Evolutionary conservation across 2,888 invertebrate species (phyloP).

Genomic region (Colletes collaris): DNA sequence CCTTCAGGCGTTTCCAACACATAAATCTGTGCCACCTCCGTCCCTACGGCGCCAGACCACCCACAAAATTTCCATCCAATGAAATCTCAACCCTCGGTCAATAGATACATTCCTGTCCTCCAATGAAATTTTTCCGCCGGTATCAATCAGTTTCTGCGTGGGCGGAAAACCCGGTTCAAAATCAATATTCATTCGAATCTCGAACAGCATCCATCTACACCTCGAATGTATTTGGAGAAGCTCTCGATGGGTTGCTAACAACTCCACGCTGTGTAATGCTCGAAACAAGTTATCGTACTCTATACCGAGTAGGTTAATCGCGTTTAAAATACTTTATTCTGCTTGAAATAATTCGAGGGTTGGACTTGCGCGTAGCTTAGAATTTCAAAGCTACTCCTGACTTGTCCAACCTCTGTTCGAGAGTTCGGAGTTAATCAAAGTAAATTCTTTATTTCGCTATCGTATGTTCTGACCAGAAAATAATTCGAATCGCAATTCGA

Average conservation of each 20-base stretch:
- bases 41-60: not conserved
- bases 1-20: not conserved
- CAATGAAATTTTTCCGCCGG: slow-evolving; percentile 4
- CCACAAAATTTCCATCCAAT: slow-evolving; percentile 28
- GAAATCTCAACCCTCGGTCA: slow-evolving; percentile 12
- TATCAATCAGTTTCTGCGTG: not conserved
- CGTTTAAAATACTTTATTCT: no score
- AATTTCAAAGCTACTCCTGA: no score
- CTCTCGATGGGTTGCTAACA: not conserved
- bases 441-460: no score
- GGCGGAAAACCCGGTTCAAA: not conserved
- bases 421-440: no score
- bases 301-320: no score
- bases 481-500: not conserved
- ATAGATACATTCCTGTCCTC: not conserved
- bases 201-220: not conserved
- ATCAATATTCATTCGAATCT: not conserved
- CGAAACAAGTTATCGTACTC: no score
- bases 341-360: no score
- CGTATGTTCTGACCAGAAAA: no score
- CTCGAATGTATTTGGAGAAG: not conserved
- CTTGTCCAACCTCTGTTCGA: no score
- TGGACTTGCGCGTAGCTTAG: no score
- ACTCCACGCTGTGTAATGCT: no score
- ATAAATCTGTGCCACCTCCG: slow-evolving; percentile 25